A percentile compares a stretch with the other conserved stretches of the same genome.
These are phyloP conservation scores for Drosophila melanogaster DNA, from an alignment of 1,140 invertebrate species.

Conservation along the genomic window DNA sequence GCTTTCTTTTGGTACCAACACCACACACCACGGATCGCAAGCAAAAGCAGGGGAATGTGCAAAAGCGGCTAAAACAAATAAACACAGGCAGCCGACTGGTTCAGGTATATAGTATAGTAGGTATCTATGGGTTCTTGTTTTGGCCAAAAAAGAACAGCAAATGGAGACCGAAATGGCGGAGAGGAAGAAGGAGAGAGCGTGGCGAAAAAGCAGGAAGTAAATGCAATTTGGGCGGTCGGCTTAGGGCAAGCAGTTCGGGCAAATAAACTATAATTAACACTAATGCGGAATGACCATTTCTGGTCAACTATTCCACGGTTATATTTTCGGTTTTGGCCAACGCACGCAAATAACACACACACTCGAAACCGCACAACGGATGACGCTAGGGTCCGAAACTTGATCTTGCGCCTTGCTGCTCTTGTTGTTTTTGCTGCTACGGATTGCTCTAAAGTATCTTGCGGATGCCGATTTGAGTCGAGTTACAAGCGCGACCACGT, in stretches of 20 bases:
- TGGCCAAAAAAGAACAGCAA: constrained; percentile 54
- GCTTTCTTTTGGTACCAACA: constrained; percentile 66
- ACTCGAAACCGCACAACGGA: constrained; percentile 41
- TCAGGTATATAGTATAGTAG: constrained; percentile 43
- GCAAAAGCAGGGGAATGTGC: constrained; percentile 49
- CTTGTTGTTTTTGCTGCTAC: constrained; percentile 27
- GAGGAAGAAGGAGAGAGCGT: constrained; percentile 11
- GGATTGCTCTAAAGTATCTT: constrained; percentile 20
- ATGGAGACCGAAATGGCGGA: constrained; percentile 1
- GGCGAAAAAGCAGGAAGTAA: constrained; percentile 5
- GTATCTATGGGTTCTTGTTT: constrained; percentile 61
- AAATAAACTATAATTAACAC: constrained; percentile 28
- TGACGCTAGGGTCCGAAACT: constrained; percentile 76
- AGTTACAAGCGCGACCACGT: constrained; percentile 65
- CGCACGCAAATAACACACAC: constrained; percentile 47
- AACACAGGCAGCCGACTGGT: constrained; percentile 67
- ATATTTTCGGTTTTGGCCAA: constrained; percentile 44
- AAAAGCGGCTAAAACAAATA: constrained; percentile 74
- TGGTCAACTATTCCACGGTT: constrained; percentile 38
- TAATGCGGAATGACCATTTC: constrained; percentile 32
- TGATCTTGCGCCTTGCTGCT: constrained; percentile 56
- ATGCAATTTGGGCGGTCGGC: constrained; percentile 2
- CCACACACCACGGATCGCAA: constrained; percentile 21
- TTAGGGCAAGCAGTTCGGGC: constrained; percentile 11
- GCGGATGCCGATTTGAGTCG: constrained; percentile 15